These are phyloP conservation scores for Phortica okadai DNA, from an alignment of 2,888 invertebrate species.

Conservation along the genomic window DNA sequence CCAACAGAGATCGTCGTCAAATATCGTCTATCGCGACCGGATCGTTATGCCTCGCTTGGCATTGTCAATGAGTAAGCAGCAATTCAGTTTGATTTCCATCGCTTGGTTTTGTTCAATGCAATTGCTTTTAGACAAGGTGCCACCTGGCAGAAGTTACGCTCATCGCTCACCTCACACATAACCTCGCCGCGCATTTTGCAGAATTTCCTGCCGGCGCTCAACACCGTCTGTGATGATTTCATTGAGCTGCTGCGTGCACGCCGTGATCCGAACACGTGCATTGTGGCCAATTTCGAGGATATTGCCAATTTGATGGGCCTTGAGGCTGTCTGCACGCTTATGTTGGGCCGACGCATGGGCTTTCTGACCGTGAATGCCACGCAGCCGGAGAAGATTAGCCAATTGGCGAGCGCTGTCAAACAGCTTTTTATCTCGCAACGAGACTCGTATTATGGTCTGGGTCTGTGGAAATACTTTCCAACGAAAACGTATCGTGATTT, in stretches of 20 bases:
- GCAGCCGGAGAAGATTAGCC: slow-evolving; percentile 80
- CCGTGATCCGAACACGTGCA: slow-evolving; percentile 77
- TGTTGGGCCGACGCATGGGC: slow-evolving; percentile 87
- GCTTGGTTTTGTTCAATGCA: not conserved
- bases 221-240: slow-evolving; percentile 87
- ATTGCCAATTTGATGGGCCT: slow-evolving; percentile 87
- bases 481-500: slow-evolving; percentile 85
- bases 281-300: slow-evolving; percentile 83
- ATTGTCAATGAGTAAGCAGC: slow-evolving; percentile 87
- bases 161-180: slow-evolving; percentile 84
- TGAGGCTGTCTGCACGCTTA: slow-evolving; percentile 88
- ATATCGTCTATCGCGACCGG: slow-evolving; percentile 85
- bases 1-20: slow-evolving; percentile 88
- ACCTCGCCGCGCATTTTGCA: slow-evolving; percentile 86
- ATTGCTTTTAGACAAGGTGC: slow-evolving; percentile 82
- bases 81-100: not conserved
- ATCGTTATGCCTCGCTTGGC: slow-evolving; percentile 88
- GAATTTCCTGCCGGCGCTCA: slow-evolving; percentile 85
- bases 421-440: slow-evolving; percentile 86
- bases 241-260: slow-evolving; percentile 81
- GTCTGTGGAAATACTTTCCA: slow-evolving; percentile 88
- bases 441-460: slow-evolving; percentile 87
- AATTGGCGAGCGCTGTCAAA: slow-evolving; percentile 85
- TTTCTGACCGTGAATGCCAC: slow-evolving; percentile 79
- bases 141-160: slow-evolving; percentile 85